Conservation (phyloP, 2,888 invertebrate species). For the Polyommatus iphigenia region DNA sequence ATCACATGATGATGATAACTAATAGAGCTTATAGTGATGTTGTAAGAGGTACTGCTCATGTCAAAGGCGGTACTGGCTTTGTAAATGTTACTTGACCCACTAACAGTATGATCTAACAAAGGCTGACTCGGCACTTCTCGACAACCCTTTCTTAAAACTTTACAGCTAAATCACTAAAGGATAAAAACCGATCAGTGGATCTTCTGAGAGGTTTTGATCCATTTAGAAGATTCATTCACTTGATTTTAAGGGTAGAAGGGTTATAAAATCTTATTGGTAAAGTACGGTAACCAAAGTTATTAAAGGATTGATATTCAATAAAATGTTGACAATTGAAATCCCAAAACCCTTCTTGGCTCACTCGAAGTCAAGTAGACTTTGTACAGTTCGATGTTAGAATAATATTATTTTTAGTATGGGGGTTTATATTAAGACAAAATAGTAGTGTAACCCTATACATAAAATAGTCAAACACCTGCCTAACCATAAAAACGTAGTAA, state of each 20-base stretch:
- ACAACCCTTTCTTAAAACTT: conserved; percentile 3
- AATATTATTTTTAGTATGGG: too few species aligned
- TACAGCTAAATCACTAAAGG: background rate
- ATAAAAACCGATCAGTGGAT: background rate
- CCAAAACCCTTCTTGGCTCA: too few species aligned
- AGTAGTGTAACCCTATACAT: background rate
- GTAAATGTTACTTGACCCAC: conserved; percentile 12
- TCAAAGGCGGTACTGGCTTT: conserved; percentile 13
- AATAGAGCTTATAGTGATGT: background rate
- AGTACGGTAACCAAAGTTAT: background rate
- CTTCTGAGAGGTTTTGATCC: background rate
- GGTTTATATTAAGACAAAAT: background rate
- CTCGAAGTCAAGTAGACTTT: too few species aligned
- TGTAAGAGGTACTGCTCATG: background rate
- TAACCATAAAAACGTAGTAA: conserved; percentile 16
- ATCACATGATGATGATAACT: too few species aligned
- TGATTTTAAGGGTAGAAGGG: background rate
- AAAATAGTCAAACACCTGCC: conserved; percentile 10
- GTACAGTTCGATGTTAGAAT: too few species aligned
- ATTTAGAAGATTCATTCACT: too few species aligned
- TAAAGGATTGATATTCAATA: too few species aligned
- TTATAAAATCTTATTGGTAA: background rate
- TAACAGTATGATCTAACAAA: conserved; percentile 4
- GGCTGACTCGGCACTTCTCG: conserved; percentile 12
- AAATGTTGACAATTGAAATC: too few species aligned